phyloP scores from a whole-genome alignment of 2,888 invertebrate genomes.

The Xylota segnis region DNA sequence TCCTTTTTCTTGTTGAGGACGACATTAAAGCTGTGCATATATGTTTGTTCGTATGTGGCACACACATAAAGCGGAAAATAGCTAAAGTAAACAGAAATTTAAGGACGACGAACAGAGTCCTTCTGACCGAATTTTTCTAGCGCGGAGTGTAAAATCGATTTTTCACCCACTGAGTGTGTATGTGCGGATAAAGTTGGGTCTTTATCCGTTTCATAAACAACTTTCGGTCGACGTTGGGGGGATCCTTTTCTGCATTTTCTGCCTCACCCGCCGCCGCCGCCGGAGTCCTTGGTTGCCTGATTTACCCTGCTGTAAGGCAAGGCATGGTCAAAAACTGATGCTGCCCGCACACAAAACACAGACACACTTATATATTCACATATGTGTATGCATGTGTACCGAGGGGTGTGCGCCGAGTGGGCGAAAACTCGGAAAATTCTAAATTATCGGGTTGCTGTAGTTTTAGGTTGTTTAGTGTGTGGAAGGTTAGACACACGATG shows the following conservation, averaged over 20 bases:
- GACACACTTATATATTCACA: neutral
- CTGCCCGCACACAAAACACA: conserved; percentile 30
- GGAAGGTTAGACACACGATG: conserved; percentile 15
- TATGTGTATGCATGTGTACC: conserved; percentile 6
- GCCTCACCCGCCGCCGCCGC: neutral
- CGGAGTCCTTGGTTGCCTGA: conserved; percentile 26
- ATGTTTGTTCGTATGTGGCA: too few species aligned
- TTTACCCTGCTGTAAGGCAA: neutral
- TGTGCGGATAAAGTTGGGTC: conserved; percentile 71
- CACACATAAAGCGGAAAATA: conserved; percentile 12
- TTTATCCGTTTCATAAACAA: conserved; percentile 76
- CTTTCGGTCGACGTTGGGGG: conserved; percentile 61
- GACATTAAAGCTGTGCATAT: conserved; percentile 55
- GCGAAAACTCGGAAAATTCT: conserved; percentile 55
- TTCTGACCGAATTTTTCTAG: conserved; percentile 66
- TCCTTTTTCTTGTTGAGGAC: conserved; percentile 46
- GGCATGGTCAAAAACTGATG: conserved; percentile 64
- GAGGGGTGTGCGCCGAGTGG: neutral
- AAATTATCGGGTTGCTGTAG: conserved; percentile 69
- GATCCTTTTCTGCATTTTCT: conserved; percentile 53
- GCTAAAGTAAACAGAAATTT: conserved; percentile 62
- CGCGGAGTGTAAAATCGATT: conserved; percentile 57
- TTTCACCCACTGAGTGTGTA: conserved; percentile 59
- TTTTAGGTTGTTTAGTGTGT: conserved; percentile 55
- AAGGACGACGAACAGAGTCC: conserved; percentile 47